Percentiles rank a stretch among this genome's conserved stretches.
Conservation (phyloP, 2,888 invertebrate species). For the Kuschelorhynchus macadamiae region DNA sequence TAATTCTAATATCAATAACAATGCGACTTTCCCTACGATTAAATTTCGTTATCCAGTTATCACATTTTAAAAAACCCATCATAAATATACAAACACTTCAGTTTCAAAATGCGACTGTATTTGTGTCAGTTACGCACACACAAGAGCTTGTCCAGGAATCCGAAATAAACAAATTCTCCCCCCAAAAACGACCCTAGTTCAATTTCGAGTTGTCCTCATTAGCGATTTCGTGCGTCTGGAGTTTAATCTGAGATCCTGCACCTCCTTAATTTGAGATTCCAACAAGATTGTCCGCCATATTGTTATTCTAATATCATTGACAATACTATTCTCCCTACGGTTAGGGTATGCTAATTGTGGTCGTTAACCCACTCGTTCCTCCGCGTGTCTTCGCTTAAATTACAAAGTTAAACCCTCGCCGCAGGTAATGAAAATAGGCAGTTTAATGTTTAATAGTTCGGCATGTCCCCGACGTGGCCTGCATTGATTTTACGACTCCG, state of each 20-base stretch:
- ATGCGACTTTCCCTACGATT: too few relatives aligned
- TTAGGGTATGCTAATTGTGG: conserved; percentile 38
- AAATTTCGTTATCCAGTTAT: too few relatives aligned
- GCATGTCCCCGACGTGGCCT: neutral
- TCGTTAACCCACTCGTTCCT: conserved; percentile 32
- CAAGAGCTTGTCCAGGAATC: too few relatives aligned
- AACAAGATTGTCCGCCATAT: conserved; percentile 34
- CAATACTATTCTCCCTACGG: conserved; percentile 25
- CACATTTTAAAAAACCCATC: too few relatives aligned
- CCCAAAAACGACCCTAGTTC: too few relatives aligned
- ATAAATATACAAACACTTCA: too few relatives aligned
- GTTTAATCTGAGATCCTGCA: neutral
- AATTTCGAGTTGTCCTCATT: conserved; percentile 32
- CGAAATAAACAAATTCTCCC: too few relatives aligned
- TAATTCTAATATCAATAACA: too few relatives aligned
- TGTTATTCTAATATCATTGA: conserved; percentile 38
- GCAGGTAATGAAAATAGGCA: conserved; percentile 35
- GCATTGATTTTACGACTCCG: too few relatives aligned
- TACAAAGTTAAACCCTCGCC: conserved; percentile 28
- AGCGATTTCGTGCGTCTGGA: conserved; percentile 5
- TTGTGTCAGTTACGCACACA: too few relatives aligned
- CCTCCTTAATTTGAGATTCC: neutral
- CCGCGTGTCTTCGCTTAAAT: conserved; percentile 29
- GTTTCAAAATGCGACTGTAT: too few relatives aligned
- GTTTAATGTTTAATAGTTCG: conserved; percentile 8